Conservation (phyloP, 2,797 vertebrate genomes). For the Xiphophorus birchmanni region DNA sequence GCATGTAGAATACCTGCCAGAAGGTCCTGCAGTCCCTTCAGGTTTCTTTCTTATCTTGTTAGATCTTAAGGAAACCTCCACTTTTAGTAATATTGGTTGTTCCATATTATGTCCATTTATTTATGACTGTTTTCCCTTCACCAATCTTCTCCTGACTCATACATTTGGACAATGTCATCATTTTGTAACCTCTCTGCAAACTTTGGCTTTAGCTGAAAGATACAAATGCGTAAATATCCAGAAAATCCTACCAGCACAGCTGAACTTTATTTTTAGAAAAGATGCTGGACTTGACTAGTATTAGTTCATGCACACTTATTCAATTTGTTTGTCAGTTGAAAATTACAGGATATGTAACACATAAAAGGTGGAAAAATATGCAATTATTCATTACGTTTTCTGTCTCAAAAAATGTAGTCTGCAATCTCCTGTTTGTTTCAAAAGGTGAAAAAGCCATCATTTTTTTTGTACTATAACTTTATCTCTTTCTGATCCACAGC, state of each 20-base stretch:
- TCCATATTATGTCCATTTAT: neutral
- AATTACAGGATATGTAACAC: neutral
- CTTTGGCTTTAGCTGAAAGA: neutral
- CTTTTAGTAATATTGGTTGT: neutral
- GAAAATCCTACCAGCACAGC: neutral
- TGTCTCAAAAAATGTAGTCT: neutral
- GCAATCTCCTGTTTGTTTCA: neutral
- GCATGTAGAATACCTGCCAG: neutral
- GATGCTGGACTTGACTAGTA: neutral
- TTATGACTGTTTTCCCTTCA: neutral
- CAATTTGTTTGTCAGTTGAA: neutral
- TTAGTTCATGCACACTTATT: neutral
- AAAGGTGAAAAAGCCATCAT: neutral
- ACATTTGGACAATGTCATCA: neutral
- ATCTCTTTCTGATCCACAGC: slow-evolving; percentile 72
- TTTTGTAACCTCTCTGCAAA: neutral
- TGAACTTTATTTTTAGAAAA: neutral
- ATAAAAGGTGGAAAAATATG: neutral
- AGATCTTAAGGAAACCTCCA: neutral
- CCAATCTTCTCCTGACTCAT: neutral
- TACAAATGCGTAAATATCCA: neutral
- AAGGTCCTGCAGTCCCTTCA: neutral
- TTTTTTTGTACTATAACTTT: neutral
- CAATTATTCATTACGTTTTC: neutral
- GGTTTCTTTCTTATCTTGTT: neutral